Evolutionary conservation across 1,140 invertebrate genomes (phyloP), one percentile per base, ranked within the genome.

Genomic region (Planococcus citri): DNA sequence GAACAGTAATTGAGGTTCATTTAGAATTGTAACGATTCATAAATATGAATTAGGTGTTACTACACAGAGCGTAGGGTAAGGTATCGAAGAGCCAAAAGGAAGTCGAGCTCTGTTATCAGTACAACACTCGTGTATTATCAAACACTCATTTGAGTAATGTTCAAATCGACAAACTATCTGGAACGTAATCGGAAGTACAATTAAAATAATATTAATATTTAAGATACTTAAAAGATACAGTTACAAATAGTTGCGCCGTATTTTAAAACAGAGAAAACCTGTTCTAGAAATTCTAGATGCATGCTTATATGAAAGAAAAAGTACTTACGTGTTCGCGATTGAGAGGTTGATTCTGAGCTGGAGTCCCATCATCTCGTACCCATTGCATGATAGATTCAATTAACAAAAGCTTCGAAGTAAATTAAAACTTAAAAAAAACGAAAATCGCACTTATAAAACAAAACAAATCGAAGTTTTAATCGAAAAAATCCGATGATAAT

Each of bases 281-380:
- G 60, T 64, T 64, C 25, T 27, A 64, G 60, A 64, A 64, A 64
- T 25, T 64, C 12, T n/a, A n/a, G 17, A 51, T 51, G 17, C 25
- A 64, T 64, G 60, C 25, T 24, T 24, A 25, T 25, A 64, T 22
- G 17, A 51, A 64, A 14, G 60, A 64, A 64, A 27, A 64, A 64
- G 60, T 64, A 64, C 60, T 64, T 64, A 64, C 60, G 60, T 64
- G 60, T 64, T 64, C 60, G 6, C 22, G 20, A 64, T 64, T 64
- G 17, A 64, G 60, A 25, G 60, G 60, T 64, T 25, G 10, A 64
- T 64, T 64, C 24, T 64, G 60, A 2, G 22, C 2, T 64, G 60
- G 25, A 1, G 24, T 6, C 24, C 22, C 22, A 9, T 64, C 60
- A 64, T 64, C 60, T 3, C 22, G 60, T 64, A 64, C 24, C 60